Percentiles rank a stretch among this genome's conserved stretches.
Evolutionary conservation across 1,140 invertebrate genomes (phyloP).

Genomic region (Rhizoglyphus robini): DNA sequence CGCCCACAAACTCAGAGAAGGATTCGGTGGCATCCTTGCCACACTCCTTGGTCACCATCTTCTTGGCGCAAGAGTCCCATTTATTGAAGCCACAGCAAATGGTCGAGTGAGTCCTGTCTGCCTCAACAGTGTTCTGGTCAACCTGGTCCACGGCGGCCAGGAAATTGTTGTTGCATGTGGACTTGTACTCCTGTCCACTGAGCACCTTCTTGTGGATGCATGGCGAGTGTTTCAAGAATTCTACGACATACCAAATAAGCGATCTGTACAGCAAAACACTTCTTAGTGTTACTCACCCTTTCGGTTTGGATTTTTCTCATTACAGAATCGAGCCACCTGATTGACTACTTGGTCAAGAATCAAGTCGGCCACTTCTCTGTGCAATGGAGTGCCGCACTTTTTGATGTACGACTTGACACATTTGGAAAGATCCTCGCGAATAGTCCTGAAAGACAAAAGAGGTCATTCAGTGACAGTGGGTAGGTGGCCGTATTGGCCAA

Average conservation of each 20-base stretch:
- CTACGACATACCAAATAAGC: neutral
- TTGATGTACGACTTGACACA: conserved; percentile 27
- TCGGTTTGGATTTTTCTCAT: neutral
- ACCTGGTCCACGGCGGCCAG: conserved; percentile 20
- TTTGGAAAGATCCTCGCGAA: conserved; percentile 20
- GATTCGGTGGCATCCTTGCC: neutral
- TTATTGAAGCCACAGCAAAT: conserved; percentile 17
- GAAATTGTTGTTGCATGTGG: conserved; percentile 20
- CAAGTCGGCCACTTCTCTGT: conserved; percentile 27
- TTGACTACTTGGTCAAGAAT: conserved; percentile 25
- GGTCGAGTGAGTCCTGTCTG: conserved; percentile 12
- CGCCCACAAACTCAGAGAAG: conserved; percentile 8
- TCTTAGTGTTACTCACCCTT: neutral
- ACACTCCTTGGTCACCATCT: conserved; percentile 19
- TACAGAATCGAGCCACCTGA: conserved; percentile 26
- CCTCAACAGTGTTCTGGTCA: conserved; percentile 8
- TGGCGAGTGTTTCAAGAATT: conserved; percentile 23
- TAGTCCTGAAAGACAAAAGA: conserved; percentile 1
- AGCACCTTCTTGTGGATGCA: conserved; percentile 24
- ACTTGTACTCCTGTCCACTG: conserved; percentile 15
- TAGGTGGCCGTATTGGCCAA: too few species aligned
- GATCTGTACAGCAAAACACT: neutral
- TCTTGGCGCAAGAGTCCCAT: conserved; percentile 16
- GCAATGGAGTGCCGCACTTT: conserved; percentile 29
- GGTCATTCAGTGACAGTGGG: neutral